phyloP scores from a whole-genome alignment of 2,888 invertebrate genomes.

The Melinaea marsaeus region DNA sequence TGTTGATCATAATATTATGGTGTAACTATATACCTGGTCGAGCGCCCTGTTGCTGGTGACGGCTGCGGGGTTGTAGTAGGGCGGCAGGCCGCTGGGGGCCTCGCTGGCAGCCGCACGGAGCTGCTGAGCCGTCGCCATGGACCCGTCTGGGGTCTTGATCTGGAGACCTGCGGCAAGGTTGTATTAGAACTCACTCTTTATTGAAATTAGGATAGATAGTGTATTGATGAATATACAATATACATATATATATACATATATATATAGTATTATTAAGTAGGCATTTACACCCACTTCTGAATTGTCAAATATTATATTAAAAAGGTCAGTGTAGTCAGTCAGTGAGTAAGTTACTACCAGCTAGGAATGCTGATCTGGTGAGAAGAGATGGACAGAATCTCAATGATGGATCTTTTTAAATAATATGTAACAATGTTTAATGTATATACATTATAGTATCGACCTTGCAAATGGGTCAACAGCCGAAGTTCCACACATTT shows the following conservation, averaged over 20 bases:
- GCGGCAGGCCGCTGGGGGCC: conserved; percentile 65
- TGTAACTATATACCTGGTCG: conserved; percentile 78
- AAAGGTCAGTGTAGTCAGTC: no score
- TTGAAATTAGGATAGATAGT: no score
- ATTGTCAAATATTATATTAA: no score
- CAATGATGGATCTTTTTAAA: neutral
- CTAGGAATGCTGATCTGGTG: no score
- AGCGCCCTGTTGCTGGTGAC: conserved; percentile 89
- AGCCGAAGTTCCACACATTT: no score
- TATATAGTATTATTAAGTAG: no score
- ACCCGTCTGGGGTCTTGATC: conserved; percentile 74
- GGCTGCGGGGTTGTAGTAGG: conserved; percentile 86
- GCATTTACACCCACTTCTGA: no score
- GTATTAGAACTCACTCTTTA: no score
- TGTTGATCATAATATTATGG: neutral
- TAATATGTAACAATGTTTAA: neutral
- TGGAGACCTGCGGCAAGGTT: conserved; percentile 54
- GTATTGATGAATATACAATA: neutral
- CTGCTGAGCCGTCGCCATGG: conserved; percentile 77
- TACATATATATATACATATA: no score
- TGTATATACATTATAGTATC: no score
- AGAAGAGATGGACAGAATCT: neutral
- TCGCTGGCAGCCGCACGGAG: conserved; percentile 71
- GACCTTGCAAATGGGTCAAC: no score
- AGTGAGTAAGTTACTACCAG: no score